A percentile compares a stretch with the other conserved stretches of the same genome.
phyloP scores from a whole-genome alignment of 2,113 vertebrate genomes.

The Craseonycteris thonglongyai region DNA sequence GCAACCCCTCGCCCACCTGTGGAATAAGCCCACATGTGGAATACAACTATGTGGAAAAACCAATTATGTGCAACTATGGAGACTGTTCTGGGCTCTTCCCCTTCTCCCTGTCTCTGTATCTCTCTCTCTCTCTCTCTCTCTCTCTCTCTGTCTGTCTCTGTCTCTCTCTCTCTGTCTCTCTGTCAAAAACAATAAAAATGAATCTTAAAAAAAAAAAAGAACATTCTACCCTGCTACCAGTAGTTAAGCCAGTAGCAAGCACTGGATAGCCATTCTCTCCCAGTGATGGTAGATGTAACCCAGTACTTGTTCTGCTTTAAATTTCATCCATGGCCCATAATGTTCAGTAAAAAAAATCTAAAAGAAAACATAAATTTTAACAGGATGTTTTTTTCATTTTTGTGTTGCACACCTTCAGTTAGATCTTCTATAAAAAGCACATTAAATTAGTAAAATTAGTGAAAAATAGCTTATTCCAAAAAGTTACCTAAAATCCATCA shows the following conservation, averaged over 20 bases:
- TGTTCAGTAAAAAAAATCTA: not conserved
- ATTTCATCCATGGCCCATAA: not conserved
- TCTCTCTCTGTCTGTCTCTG: too few relatives aligned
- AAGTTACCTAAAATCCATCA: not conserved
- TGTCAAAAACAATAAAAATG: too few relatives aligned
- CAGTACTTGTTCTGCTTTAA: not conserved
- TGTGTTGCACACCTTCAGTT: not conserved
- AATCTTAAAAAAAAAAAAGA: too few relatives aligned
- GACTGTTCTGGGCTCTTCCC: too few relatives aligned
- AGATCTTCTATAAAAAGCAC: not conserved
- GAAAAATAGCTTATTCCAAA: not conserved
- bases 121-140: too few relatives aligned
- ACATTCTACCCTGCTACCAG: not conserved
- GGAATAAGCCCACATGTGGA: too few relatives aligned
- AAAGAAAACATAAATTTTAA: not conserved
- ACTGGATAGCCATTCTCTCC: not conserved
- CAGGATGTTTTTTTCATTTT: not conserved
- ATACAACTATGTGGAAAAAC: too few relatives aligned
- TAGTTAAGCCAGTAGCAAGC: not conserved
- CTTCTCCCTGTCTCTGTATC: too few relatives aligned
- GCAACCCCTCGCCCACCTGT: too few relatives aligned
- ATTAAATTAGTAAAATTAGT: not conserved
- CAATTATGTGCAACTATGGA: too few relatives aligned
- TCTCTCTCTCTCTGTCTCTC: too few relatives aligned
- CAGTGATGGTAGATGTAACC: not conserved